phyloP scores from a whole-genome alignment of 2,797 vertebrate species.

The Philypnodon macrostomus region DNA sequence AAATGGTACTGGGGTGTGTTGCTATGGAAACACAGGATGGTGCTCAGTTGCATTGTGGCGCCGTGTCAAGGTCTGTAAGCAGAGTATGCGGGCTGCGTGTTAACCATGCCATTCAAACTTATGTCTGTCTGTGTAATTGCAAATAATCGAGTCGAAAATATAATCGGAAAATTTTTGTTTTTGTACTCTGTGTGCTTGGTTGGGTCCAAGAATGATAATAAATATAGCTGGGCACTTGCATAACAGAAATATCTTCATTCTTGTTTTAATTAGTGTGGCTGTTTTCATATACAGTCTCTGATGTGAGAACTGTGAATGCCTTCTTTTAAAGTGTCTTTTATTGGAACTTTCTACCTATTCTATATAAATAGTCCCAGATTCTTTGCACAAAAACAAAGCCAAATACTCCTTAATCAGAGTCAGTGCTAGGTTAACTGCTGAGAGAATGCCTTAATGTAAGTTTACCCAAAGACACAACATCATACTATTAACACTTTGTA shows the following conservation, averaged over 20 bases:
- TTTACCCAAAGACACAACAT: too few relatives aligned
- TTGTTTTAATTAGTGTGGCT: background rate
- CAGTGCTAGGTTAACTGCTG: background rate
- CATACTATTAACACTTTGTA: background rate
- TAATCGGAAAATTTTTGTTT: too few relatives aligned
- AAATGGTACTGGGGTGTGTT: slow-evolving; percentile 69
- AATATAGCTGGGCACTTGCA: too few relatives aligned
- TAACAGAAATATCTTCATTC: background rate
- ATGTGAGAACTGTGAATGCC: slow-evolving; percentile 4
- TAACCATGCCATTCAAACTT: slow-evolving; percentile 52
- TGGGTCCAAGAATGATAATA: too few relatives aligned
- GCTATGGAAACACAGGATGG: slow-evolving; percentile 76
- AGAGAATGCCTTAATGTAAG: background rate
- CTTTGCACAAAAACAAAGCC: background rate
- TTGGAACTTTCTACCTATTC: too few relatives aligned
- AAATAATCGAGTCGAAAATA: background rate
- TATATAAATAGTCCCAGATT: background rate
- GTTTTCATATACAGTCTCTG: background rate
- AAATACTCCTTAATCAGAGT: background rate
- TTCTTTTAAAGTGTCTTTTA: background rate
- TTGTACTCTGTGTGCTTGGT: too few relatives aligned
- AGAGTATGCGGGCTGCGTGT: slow-evolving; percentile 62
- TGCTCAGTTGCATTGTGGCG: slow-evolving; percentile 68
- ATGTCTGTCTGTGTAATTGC: background rate
- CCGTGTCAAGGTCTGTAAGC: slow-evolving; percentile 74